Evolutionary conservation across 2,888 invertebrate species (phyloP), one percentile per base, ranked within the genome.

Genomic region (Diachrysia chrysitis): DNA sequence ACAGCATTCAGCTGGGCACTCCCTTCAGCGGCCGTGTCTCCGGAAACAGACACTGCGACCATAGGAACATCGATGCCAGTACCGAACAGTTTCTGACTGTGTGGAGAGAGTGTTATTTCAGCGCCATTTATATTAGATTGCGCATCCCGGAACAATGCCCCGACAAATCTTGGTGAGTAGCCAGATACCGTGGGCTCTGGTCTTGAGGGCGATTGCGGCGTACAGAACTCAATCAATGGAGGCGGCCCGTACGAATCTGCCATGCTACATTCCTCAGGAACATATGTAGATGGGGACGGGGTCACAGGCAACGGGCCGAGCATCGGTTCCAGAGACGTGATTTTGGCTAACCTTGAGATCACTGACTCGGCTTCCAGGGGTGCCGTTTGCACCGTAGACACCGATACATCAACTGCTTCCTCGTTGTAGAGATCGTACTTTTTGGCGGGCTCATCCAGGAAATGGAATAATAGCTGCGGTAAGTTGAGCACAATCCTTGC

Each of bases 101-200:
- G 7, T 23, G 65, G 65, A 1, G 55, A 65, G 1, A 59, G 54
- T 0, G 12, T 46, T 0, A 58, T 32, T 12, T 59, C 65, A 17
- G 54, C 46, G 2, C 0, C 14, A 2, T 42, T 29, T 1, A 58
- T 10, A 9, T 2, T 21, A 3, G 42, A 21, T 21, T 65, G 53
- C 4, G 53, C 53, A 42, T 58, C 58, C 0, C 58, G 55, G 29
- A 64, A 64, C n/a, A 64, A 16, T 3, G 37, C 17, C 6, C 58
- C 53, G 12, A 64, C 29, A 53, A 64, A 64, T 14, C 58, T 58
- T 4, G 64, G 64, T 4, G 64, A 64, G 42, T 64, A 64, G 2
- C 58, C 58, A 7, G 25, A 6, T 0, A 64, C 12, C 12, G 12
- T 21, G 9, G 65, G 32, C 35, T 55, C 29, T 21, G 0, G 12